phyloP scores from a whole-genome alignment of 1,140 invertebrate species.

The Pseudomyrmex flavicornis region DNA sequence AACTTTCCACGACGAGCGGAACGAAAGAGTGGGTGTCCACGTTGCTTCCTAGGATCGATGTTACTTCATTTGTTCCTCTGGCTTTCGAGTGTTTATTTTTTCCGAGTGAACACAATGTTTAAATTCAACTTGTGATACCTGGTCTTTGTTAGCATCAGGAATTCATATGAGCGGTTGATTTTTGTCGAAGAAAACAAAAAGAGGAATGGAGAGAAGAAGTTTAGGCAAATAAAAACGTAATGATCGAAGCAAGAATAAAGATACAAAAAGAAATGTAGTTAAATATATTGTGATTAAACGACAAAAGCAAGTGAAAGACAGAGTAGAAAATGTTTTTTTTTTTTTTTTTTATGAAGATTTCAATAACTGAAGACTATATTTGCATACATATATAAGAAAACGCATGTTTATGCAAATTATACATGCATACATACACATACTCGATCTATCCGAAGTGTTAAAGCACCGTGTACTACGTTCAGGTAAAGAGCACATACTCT shows the following conservation, averaged over 20 bases:
- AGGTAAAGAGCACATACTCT: slow-evolving; percentile 71
- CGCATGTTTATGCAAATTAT: not conserved
- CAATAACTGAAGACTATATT: slow-evolving; percentile 59
- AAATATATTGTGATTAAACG: slow-evolving; percentile 81
- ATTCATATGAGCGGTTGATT: not conserved
- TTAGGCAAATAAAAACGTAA: not conserved
- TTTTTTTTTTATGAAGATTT: slow-evolving; percentile 76
- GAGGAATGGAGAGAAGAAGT: not conserved
- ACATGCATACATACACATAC: slow-evolving; percentile 51
- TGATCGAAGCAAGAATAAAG: not conserved
- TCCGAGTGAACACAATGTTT: slow-evolving; percentile 5
- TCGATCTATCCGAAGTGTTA: slow-evolving; percentile 70
- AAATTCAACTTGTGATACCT: slow-evolving; percentile 27
- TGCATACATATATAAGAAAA: not conserved
- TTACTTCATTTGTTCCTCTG: slow-evolving; percentile 43
- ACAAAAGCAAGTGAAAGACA: slow-evolving; percentile 67
- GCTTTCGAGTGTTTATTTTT: slow-evolving; percentile 37
- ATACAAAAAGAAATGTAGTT: slow-evolving; percentile 63
- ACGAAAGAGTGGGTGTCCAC: slow-evolving; percentile 75
- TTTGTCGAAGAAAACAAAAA: slow-evolving; percentile 1
- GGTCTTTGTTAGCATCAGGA: slow-evolving; percentile 51
- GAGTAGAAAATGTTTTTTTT: slow-evolving; percentile 55
- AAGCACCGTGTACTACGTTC: slow-evolving; percentile 61
- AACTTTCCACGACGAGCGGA: slow-evolving; percentile 82
- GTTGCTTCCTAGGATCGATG: slow-evolving; percentile 71